Evolutionary conservation across 2,888 invertebrate genomes (phyloP).

Genomic region (Pyrocoelia pectoralis): DNA sequence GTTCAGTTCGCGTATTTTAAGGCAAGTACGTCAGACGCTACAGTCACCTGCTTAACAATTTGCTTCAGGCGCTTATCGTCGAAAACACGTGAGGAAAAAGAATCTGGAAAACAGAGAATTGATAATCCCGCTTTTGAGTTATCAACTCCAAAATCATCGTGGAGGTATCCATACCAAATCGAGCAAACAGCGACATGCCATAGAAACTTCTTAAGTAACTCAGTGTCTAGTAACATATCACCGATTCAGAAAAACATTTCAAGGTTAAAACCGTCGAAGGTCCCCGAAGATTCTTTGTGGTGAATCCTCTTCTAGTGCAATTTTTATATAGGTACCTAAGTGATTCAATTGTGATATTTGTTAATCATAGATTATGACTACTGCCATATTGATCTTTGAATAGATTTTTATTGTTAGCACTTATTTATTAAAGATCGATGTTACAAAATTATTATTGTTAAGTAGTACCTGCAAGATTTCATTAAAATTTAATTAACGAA

Average conservation of each 20-base stretch:
- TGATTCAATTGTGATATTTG: conserved; percentile 56
- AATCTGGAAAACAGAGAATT: conserved; percentile 61
- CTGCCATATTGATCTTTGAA: conserved; percentile 28
- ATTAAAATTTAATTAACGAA: neutral
- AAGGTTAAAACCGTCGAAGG: conserved; percentile 61
- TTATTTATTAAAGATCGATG: conserved; percentile 23
- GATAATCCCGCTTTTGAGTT: conserved; percentile 76
- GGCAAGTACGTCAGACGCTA: conserved; percentile 57
- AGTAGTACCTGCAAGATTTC: conserved; percentile 13
- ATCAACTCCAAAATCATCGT: conserved; percentile 73
- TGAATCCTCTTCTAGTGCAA: conserved; percentile 54
- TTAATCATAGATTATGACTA: conserved; percentile 38
- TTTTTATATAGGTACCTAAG: conserved; percentile 48
- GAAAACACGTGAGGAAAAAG: conserved; percentile 68
- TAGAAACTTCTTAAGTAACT: conserved; percentile 59
- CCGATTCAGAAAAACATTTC: conserved; percentile 58
- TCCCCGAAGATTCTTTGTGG: conserved; percentile 65
- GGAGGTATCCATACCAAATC: conserved; percentile 72
- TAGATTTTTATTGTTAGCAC: conserved; percentile 10
- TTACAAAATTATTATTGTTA: conserved; percentile 3
- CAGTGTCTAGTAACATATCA: conserved; percentile 61
- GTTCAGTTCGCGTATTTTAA: conserved; percentile 73
- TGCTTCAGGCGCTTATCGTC: conserved; percentile 70
- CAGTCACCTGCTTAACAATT: neutral
- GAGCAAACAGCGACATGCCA: conserved; percentile 39